phyloP scores from a whole-genome alignment of 2,113 vertebrate species.

The Bambusicola thoracicus region DNA sequence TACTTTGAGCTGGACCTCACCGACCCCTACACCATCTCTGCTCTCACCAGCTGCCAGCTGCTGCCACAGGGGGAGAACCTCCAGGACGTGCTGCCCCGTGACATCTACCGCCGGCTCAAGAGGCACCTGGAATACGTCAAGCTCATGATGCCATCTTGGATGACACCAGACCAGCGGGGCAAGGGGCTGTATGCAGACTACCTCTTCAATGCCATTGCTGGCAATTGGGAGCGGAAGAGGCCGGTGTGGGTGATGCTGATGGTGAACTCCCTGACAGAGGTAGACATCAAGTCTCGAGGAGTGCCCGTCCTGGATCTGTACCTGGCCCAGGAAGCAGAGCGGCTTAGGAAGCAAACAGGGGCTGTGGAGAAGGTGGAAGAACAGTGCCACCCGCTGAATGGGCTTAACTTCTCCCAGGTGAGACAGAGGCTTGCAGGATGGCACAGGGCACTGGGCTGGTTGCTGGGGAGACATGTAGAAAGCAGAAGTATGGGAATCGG shows the following conservation, averaged over 20 bases:
- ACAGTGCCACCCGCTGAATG: slow-evolving; percentile 90
- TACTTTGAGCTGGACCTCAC: slow-evolving; percentile 92
- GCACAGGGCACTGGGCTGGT: background rate
- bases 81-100: slow-evolving; percentile 85
- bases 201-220: slow-evolving; percentile 90
- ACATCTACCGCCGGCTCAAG: slow-evolving; percentile 86
- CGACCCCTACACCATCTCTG: slow-evolving; percentile 86
- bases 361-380: slow-evolving; percentile 93
- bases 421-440: background rate
- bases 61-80: slow-evolving; percentile 87
- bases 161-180: slow-evolving; percentile 88
- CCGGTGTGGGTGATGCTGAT: slow-evolving; percentile 93
- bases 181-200: slow-evolving; percentile 90
- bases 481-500: background rate
- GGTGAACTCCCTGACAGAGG: slow-evolving; percentile 89
- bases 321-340: slow-evolving; percentile 89
- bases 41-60: slow-evolving; percentile 87
- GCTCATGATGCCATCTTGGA: slow-evolving; percentile 91
- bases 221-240: slow-evolving; percentile 90
- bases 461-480: background rate
- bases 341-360: slow-evolving; percentile 86
- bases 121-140: slow-evolving; percentile 89
- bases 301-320: slow-evolving; percentile 89
- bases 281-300: slow-evolving; percentile 85
- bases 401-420: slow-evolving; percentile 92